These are phyloP conservation scores for Chelonus formosanus DNA, from an alignment of 2,888 invertebrate species.

Conservation along the genomic window DNA sequence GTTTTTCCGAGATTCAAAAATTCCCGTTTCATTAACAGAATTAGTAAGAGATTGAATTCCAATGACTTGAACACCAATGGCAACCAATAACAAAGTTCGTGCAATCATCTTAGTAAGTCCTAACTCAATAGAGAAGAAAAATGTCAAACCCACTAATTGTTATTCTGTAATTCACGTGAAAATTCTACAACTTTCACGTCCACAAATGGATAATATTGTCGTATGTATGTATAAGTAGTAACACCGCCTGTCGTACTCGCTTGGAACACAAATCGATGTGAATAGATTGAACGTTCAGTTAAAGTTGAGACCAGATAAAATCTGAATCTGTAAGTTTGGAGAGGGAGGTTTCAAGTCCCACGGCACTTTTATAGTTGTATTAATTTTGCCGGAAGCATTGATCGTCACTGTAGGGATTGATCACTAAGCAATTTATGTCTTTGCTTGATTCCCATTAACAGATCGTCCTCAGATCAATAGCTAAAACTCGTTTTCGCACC, in stretches of 20 bases:
- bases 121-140: no score
- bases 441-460: background rate
- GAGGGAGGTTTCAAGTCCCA: constrained; percentile 21
- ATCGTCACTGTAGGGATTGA: constrained; percentile 15
- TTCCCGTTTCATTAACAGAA: background rate
- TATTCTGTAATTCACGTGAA: constrained; percentile 3
- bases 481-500: background rate
- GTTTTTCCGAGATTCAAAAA: background rate
- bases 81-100: background rate
- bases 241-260: constrained; percentile 10
- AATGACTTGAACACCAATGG: background rate
- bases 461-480: background rate
- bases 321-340: constrained; percentile 8
- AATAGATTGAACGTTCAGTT: constrained; percentile 15
- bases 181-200: constrained; percentile 7
- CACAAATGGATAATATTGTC: background rate
- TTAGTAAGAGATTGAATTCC: background rate
- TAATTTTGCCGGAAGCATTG: constrained; percentile 15
- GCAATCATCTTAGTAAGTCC: no score
- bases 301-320: constrained; percentile 17
- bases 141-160: background rate
- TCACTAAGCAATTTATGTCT: background rate
- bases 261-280: constrained; percentile 30
- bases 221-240: background rate
- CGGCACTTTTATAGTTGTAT: constrained; percentile 13